Conservation (phyloP, 2,113 vertebrate species). For the Psophia crepitans region DNA sequence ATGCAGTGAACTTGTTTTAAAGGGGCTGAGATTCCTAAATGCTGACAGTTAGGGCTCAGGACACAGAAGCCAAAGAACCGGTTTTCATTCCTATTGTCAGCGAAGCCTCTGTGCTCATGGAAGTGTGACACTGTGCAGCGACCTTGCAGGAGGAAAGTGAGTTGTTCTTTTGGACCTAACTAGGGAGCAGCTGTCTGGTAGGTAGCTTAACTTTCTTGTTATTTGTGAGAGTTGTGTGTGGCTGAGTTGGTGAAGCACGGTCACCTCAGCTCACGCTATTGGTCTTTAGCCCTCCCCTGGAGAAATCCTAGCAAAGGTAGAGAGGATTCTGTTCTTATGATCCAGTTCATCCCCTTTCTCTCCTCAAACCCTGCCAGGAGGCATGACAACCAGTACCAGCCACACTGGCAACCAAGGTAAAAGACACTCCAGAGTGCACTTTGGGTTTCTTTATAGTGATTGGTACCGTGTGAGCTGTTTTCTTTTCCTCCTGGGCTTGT, state of each 20-base stretch:
- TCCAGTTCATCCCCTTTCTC: neutral
- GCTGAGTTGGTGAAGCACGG: neutral
- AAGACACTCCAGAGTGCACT: neutral
- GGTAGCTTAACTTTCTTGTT: too few relatives aligned
- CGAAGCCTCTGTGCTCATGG: accelerated
- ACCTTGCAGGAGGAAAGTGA: neutral
- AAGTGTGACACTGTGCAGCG: neutral
- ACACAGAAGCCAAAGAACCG: neutral
- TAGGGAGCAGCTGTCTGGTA: neutral
- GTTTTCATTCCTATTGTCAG: neutral
- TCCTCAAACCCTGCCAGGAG: neutral
- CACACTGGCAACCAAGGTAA: neutral
- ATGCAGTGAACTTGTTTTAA: neutral
- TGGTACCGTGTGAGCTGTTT: neutral
- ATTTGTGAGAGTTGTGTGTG: too few relatives aligned
- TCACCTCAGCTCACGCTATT: neutral
- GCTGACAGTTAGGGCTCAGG: neutral
- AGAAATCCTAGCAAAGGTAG: neutral
- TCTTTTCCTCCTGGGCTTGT: neutral
- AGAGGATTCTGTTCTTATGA: neutral
- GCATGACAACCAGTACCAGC: neutral
- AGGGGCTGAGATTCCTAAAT: neutral
- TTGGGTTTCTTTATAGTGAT: neutral
- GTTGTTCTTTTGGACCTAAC: neutral
- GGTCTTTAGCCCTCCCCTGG: neutral